Conservation (phyloP, 1,140 invertebrate species). For the Drosophila ironensis region DNA sequence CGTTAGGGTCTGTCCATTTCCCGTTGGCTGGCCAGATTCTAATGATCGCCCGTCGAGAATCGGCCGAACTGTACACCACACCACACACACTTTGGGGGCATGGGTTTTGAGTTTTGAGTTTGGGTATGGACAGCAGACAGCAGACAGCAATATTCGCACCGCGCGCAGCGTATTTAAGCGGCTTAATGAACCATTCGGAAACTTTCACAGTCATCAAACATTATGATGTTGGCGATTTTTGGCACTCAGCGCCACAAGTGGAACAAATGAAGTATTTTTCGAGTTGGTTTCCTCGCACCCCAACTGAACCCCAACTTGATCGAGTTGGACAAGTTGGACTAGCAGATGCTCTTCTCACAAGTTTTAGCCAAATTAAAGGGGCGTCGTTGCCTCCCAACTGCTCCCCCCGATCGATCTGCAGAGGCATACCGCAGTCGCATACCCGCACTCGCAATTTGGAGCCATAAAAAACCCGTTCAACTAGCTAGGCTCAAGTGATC, state of each 20-base stretch:
- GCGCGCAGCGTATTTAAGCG: conserved; percentile 56
- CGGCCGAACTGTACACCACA: conserved; percentile 37
- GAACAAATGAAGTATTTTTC: conserved; percentile 61
- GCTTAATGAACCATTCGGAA: conserved; percentile 76
- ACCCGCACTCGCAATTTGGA: neutral
- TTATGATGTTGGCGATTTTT: conserved; percentile 73
- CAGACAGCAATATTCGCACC: neutral
- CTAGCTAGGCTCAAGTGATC: conserved; percentile 37
- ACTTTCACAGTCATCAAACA: conserved; percentile 75
- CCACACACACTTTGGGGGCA: too few relatives aligned
- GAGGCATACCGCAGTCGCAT: conserved; percentile 42
- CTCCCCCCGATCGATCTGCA: neutral
- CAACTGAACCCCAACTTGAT: too few relatives aligned
- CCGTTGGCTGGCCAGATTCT: conserved; percentile 30
- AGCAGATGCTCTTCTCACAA: neutral
- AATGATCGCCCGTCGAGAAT: conserved; percentile 16
- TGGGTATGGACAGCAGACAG: neutral
- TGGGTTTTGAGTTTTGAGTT: too few relatives aligned
- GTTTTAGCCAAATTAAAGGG: too few relatives aligned
- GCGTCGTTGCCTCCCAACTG: too few relatives aligned
- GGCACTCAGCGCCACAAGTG: conserved; percentile 70
- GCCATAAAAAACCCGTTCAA: conserved; percentile 59
- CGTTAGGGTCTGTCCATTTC: conserved; percentile 14
- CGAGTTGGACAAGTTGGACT: neutral
- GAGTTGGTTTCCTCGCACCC: too few relatives aligned